Evolutionary conservation across 2,888 invertebrate genomes (phyloP).

Genomic region (Palloptera scutellata): DNA sequence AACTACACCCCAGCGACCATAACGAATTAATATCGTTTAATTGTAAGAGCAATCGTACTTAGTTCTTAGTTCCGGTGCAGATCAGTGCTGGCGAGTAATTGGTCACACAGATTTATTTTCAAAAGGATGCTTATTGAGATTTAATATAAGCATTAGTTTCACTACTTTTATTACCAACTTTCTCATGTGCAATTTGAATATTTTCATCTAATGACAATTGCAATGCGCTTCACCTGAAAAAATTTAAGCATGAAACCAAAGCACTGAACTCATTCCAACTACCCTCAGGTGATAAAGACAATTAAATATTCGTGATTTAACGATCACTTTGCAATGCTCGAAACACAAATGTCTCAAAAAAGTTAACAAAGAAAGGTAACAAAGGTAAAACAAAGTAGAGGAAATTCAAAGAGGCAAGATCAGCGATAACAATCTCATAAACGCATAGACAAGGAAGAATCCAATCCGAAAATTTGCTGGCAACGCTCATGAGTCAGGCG

Average conservation of each 20-base stretch:
- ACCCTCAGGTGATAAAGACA: constrained; percentile 64
- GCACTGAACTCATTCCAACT: constrained; percentile 55
- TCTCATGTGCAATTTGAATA: too few species aligned
- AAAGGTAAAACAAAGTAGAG: constrained; percentile 40
- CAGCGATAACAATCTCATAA: constrained; percentile 5
- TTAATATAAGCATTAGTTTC: too few species aligned
- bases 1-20: too few species aligned
- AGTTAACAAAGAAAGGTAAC: constrained; percentile 36
- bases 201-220: too few species aligned
- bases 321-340: constrained; percentile 60
- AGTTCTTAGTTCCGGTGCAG: too few species aligned
- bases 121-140: too few species aligned
- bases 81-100: too few species aligned
- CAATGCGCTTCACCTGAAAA: too few species aligned
- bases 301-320: constrained; percentile 65
- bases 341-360: constrained; percentile 30
- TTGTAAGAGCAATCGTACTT: too few species aligned
- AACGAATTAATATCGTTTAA: too few species aligned
- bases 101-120: too few species aligned
- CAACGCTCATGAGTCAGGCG: constrained; percentile 7
- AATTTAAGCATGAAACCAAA: constrained; percentile 36
- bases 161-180: too few species aligned
- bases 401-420: constrained; percentile 23
- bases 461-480: constrained; percentile 33
- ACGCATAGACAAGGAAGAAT: constrained; percentile 24